Percentiles rank a stretch among this genome's conserved stretches.
Conservation (phyloP, 2,797 vertebrate species). For the Leuciscus waleckii region DNA sequence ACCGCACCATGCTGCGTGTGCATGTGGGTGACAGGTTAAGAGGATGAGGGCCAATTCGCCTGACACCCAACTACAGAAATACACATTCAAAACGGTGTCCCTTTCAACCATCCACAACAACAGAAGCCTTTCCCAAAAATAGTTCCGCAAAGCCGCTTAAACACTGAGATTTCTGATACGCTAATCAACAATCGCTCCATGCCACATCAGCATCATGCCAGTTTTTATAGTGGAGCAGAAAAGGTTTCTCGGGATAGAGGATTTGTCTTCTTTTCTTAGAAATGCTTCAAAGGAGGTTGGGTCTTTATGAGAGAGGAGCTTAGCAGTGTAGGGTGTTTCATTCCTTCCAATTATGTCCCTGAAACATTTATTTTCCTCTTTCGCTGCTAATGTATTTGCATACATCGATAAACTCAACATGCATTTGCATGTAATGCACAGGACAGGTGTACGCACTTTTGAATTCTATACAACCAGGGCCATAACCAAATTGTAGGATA, state of each 20-base stretch:
- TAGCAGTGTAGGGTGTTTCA: conserved; percentile 32
- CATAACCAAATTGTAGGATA: not conserved
- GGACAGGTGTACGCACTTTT: not conserved
- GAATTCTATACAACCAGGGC: not conserved
- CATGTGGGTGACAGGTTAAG: conserved; percentile 48
- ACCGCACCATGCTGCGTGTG: conserved; percentile 24
- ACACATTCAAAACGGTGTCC: conserved; percentile 30
- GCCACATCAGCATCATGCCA: conserved; percentile 50
- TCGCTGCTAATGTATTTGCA: conserved; percentile 8
- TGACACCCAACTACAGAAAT: conserved; percentile 50
- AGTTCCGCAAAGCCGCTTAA: conserved; percentile 63
- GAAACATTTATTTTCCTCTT: not conserved
- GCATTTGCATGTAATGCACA: not conserved
- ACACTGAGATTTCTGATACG: conserved; percentile 55
- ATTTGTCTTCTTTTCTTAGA: conserved; percentile 56
- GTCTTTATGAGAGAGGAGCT: conserved; percentile 49
- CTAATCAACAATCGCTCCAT: conserved; percentile 54
- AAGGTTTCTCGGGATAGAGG: conserved; percentile 46
- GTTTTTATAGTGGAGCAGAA: conserved; percentile 52
- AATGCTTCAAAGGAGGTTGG: conserved; percentile 51
- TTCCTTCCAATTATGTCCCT: conserved; percentile 16
- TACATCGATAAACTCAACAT: not conserved
- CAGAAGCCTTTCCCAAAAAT: conserved; percentile 51
- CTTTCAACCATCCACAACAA: conserved; percentile 45
- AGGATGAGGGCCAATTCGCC: conserved; percentile 47